Evolutionary conservation across 2,888 invertebrate species (phyloP), one percentile per base, ranked within the genome.

Genomic region (Habroteleia sp.): DNA sequence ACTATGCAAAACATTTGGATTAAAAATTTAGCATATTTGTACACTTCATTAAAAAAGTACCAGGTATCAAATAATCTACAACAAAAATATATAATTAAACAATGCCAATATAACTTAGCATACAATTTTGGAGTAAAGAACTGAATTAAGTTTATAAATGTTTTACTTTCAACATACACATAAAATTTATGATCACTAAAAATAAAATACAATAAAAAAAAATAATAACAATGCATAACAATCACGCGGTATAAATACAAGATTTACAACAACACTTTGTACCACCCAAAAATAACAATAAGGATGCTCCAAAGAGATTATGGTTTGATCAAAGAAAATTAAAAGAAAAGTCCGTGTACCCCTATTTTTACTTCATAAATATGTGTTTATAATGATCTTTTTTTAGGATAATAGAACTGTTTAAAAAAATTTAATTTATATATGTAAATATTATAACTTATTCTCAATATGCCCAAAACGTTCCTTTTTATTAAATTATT

Each of bases 261-360:
- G 4, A 35, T 46, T 41, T 58, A 52, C 20, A 31, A 20, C 48
- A 44, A 50, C 33, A 58, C 56, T 48, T 23, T 48, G 35, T 52
- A 52, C 56, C 23, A 46, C 31, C 69, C 62, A 60, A 68, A 44
- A 23, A 37, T 46, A 46, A 39, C 48, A 44, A 50, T 46, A 35
- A 23, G 62, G 33, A 48, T 33, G 37, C 48, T 71, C 20, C 41
- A 48, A 63, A 42, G 65, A 37, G 58, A 54, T 20, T n/a, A n/a
- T n/a, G 14, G 41, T 41, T 31, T 37, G 35, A 48, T 37, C 46
- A 46, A 66, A 42, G 42, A 37, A 46, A 29, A 54, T 25, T 46
- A 46, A 37, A 35, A 56, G 23, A 20, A 20, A 56, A n/a, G 31
- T 27, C 20, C 29, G 20, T 20, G 4, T 20, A 20, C 3, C 20